A percentile compares a stretch with the other conserved stretches of the same genome.
Conservation (phyloP, 1,140 invertebrate species). For the Ooceraea biroi region DNA sequence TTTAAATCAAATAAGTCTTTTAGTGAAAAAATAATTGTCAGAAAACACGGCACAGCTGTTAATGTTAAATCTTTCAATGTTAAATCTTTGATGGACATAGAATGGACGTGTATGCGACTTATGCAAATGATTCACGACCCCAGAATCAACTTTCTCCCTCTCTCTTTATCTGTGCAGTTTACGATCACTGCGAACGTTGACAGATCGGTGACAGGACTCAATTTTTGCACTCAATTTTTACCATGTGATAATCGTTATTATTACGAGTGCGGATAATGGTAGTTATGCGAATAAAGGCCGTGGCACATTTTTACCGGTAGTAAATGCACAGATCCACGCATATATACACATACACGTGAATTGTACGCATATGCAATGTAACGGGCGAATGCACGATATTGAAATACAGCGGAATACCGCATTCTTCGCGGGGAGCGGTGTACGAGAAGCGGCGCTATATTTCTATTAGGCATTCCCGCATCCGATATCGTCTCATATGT, state of each 20-base stretch:
- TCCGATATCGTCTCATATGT: slow-evolving; percentile 83
- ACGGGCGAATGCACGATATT: slow-evolving; percentile 41
- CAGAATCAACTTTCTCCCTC: slow-evolving; percentile 12
- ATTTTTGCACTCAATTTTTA: slow-evolving; percentile 45
- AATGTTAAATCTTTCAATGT: too few species aligned
- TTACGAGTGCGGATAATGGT: slow-evolving; percentile 53
- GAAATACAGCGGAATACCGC: slow-evolving; percentile 45
- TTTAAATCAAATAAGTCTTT: not conserved
- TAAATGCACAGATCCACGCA: not conserved
- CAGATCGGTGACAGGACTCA: slow-evolving; percentile 15
- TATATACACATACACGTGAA: not conserved
- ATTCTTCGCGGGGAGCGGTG: slow-evolving; percentile 44
- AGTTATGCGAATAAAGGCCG: slow-evolving; percentile 55
- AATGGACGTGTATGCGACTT: not conserved
- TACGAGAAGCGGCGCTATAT: slow-evolving; percentile 64
- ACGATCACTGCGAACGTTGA: slow-evolving; percentile 28
- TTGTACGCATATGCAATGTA: not conserved
- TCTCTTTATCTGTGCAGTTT: not conserved
- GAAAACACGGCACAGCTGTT: not conserved
- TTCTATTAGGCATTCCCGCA: slow-evolving; percentile 73
- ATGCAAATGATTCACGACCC: slow-evolving; percentile 1
- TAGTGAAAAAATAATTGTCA: not conserved
- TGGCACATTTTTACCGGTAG: slow-evolving; percentile 46
- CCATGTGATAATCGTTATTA: slow-evolving; percentile 55
- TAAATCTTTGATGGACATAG: not conserved